phyloP scores from a whole-genome alignment of 2,113 vertebrate species.

The Saguinus midas region DNA sequence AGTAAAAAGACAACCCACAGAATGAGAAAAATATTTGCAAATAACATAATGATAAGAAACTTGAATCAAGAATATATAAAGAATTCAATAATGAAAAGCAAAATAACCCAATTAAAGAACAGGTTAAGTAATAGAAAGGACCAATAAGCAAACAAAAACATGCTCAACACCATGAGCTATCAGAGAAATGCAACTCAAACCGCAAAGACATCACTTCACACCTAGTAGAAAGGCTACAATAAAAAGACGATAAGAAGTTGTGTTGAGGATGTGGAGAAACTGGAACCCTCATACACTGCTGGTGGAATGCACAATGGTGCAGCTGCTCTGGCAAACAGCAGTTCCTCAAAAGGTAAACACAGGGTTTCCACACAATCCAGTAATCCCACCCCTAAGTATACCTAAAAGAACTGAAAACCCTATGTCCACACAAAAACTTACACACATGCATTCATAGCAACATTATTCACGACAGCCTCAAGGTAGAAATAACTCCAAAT shows the following conservation, averaged over 20 bases:
- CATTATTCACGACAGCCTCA: background rate
- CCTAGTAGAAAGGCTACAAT: background rate
- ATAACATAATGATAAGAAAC: background rate
- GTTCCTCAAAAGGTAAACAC: background rate
- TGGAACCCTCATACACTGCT: too few relatives aligned
- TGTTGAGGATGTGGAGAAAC: background rate
- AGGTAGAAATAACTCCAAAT: background rate
- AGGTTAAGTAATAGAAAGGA: background rate
- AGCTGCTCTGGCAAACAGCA: background rate
- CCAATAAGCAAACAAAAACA: background rate
- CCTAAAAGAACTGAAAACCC: background rate
- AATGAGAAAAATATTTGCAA: background rate
- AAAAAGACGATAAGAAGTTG: background rate
- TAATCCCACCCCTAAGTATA: background rate
- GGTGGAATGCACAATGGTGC: fast-evolving
- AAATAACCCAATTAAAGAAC: background rate
- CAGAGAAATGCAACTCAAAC: background rate
- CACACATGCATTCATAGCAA: background rate
- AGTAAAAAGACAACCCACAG: background rate
- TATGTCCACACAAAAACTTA: background rate
- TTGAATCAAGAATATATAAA: background rate
- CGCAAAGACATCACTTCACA: background rate
- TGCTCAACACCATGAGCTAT: background rate
- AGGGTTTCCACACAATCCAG: background rate
- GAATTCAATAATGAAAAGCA: background rate